Percentiles rank a stretch among this genome's conserved stretches.
These are phyloP conservation scores for Virgularia gustaviana DNA, from an alignment of 92 coral and sea anemone species.

Conservation along the genomic window DNA sequence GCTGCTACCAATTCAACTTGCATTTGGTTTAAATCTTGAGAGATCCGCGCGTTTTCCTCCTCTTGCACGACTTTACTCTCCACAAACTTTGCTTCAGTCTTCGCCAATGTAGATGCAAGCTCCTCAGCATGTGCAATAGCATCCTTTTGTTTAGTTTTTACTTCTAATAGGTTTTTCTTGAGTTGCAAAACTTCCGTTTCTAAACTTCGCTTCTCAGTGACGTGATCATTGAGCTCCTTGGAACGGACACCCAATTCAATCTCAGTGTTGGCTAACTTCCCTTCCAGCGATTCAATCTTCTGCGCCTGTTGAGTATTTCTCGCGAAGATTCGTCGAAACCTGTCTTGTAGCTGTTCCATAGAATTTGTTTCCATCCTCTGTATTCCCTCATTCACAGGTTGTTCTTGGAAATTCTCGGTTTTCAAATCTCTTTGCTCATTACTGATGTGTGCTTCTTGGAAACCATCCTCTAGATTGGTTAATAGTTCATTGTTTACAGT, in stretches of 20 bases:
- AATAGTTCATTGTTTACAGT: too few species aligned
- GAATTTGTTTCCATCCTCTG: too few species aligned
- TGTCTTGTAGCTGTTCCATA: too few species aligned
- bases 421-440: too few species aligned
- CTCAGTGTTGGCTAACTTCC: background rate
- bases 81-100: background rate
- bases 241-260: background rate
- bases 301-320: background rate
- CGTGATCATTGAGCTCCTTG: background rate
- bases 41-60: conserved; percentile 14
- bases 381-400: too few species aligned
- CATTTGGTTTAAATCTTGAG: conserved; percentile 29
- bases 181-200: background rate
- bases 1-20: conserved; percentile 19
- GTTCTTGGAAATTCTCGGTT: too few species aligned
- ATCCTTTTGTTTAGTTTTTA: background rate
- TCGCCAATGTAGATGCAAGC: background rate
- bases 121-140: conserved; percentile 4
- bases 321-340: background rate
- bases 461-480: too few species aligned
- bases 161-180: background rate
- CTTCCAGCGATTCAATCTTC: background rate
- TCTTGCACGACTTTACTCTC: background rate
- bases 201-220: background rate
- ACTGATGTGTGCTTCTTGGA: too few species aligned